A percentile compares a stretch with the other conserved stretches of the same genome.
Evolutionary conservation across 2,797 vertebrate species (phyloP).

Genomic region (Nannoperca australis): DNA sequence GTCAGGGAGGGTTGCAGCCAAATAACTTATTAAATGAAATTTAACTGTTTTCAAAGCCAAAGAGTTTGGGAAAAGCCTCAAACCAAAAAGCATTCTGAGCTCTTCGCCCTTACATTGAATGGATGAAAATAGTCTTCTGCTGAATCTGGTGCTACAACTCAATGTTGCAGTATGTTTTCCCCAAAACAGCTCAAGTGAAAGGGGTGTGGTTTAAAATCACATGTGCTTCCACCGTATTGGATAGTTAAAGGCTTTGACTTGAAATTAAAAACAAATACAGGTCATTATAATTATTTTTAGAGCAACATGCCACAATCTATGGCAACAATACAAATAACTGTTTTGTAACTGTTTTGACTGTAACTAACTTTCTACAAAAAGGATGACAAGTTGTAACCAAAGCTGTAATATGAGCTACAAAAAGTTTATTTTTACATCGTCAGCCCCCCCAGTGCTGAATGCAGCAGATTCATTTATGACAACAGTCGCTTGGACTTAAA

Average conservation of each 20-base stretch:
- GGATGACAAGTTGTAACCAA: constrained; percentile 4
- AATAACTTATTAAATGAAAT: constrained; percentile 39
- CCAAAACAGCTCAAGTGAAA: constrained; percentile 14
- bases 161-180: constrained; percentile 29
- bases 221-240: constrained; percentile 18
- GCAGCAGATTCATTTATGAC: neutral
- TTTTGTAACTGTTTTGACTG: constrained; percentile 16
- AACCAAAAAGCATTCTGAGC: constrained; percentile 22
- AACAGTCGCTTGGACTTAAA: constrained; percentile 24
- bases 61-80: constrained; percentile 13
- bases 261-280: constrained; percentile 22
- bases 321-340: constrained; percentile 3
- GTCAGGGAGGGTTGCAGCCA: constrained; percentile 36
- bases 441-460: neutral
- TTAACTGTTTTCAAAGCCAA: constrained; percentile 15
- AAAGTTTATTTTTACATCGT: constrained; percentile 9
- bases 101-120: neutral
- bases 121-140: constrained; percentile 23
- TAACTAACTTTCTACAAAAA: constrained; percentile 23
- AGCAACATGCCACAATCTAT: constrained; percentile 9
- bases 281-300: constrained; percentile 3
- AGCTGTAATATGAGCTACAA: constrained; percentile 17
- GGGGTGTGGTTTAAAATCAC: neutral
- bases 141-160: constrained; percentile 54
- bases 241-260: constrained; percentile 17